Evolutionary conservation across 2,888 invertebrate genomes (phyloP), one percentile per base, ranked within the genome.

Genomic region (Thysanoteuthis rhombus): DNA sequence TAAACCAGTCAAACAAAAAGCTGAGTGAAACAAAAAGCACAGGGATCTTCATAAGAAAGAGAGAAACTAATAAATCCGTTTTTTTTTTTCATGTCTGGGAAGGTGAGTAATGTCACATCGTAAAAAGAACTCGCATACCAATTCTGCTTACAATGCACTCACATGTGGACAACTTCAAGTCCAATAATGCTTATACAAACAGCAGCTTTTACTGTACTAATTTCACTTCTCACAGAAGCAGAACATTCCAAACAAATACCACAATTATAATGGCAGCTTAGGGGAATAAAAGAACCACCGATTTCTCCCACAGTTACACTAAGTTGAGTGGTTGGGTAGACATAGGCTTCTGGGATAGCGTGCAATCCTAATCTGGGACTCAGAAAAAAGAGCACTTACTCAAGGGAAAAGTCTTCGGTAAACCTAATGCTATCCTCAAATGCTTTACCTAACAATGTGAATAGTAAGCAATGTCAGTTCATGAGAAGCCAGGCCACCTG

Each of bases 201-300:
- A 75, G 75, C 75, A 75, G 75, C 16, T 75, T 75, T 75, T 75
- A n/a, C 75, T n/a, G 75, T n/a, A 75, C n/a, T n/a, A 75, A 75
- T 75, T 75, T 75, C 75, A 75, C 75, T 75, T 75, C 75, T 75
- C 36, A 75, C 16, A 75, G 75, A 75, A 75, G n/a, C n/a, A 75
- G 75, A 75, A 75, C 75, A 75, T 75, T 75, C 75, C 75, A 75
- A 75, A 75, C 75, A 36, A 75, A 75, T 75, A n/a, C 75, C 75
- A 75, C 75, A 75, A 75, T 75, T 75, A 75, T 75, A 75, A 75
- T 75, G 75, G 75, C 75, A 75, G 75, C 75, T 75, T n/a, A n/a
- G 75, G n/a, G n/a, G 16, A 75, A 32, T n/a, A n/a, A 75, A n/a
- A 12, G 22, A 75, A 75, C 8, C 75, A n/a, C 75, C 4, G 75